phyloP scores from a whole-genome alignment of 1,140 invertebrate genomes.

The Chironomus striatipennis region DNA sequence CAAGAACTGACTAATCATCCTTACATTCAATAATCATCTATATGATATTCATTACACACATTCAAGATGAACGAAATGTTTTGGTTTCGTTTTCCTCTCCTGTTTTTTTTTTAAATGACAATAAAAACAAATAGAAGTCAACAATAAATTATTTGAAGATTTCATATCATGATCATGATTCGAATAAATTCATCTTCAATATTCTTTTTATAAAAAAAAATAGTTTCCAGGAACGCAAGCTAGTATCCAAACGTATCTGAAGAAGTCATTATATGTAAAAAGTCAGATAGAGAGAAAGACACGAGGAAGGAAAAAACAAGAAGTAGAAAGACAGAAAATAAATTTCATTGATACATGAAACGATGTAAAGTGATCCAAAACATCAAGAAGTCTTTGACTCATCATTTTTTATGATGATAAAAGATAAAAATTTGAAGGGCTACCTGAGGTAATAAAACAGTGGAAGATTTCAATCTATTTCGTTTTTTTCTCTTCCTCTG shows the following conservation, averaged over 20 bases:
- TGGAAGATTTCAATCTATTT: slow-evolving; percentile 17
- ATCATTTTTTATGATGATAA: slow-evolving; percentile 20
- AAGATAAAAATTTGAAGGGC: neutral
- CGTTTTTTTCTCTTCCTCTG: neutral
- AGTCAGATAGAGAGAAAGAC: no score
- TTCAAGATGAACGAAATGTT: no score
- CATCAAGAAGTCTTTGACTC: neutral
- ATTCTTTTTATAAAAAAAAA: neutral
- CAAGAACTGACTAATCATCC: no score
- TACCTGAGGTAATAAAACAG: slow-evolving; percentile 22
- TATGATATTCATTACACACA: no score
- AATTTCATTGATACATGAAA: neutral
- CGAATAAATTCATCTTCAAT: neutral
- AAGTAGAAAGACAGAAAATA: neutral
- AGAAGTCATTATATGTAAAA: neutral
- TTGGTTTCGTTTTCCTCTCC: no score
- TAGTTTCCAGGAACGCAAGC: slow-evolving; percentile 4
- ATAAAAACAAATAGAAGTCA: no score
- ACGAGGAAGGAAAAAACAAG: no score
- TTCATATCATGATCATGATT: neutral
- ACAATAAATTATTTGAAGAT: no score
- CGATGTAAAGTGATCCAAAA: neutral
- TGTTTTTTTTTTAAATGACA: no score
- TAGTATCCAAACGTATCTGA: neutral
- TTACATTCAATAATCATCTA: no score